Percentiles rank a stretch among this genome's conserved stretches.
phyloP scores from a whole-genome alignment of 2,113 vertebrate genomes.

The Gavia stellata region DNA sequence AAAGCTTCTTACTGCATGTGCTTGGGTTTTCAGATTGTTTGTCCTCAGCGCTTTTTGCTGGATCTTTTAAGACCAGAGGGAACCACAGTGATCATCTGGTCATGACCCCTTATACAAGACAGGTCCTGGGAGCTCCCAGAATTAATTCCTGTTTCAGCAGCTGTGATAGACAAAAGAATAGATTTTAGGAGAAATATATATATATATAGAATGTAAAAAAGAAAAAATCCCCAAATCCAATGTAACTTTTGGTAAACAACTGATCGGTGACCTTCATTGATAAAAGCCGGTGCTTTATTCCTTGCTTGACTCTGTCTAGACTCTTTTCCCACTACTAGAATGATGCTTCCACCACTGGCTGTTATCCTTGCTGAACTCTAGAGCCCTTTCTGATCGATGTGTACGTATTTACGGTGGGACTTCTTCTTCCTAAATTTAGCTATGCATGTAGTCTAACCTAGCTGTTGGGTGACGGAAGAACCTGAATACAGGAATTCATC shows the following conservation, averaged over 20 bases:
- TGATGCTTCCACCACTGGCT: background rate
- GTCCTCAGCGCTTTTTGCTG: background rate
- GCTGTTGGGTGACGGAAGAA: background rate
- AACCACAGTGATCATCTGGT: conserved; percentile 34
- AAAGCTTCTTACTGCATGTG: conserved; percentile 49
- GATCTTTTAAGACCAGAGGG: conserved; percentile 21
- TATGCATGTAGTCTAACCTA: background rate
- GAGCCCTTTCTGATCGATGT: background rate
- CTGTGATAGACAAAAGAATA: background rate
- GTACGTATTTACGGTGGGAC: background rate
- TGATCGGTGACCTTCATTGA: background rate
- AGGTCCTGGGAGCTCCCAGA: background rate
- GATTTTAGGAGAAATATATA: background rate
- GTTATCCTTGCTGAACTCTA: background rate
- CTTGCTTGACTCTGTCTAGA: background rate
- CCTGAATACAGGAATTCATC: background rate
- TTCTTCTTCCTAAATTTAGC: background rate
- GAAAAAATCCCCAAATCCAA: background rate
- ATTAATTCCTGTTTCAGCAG: background rate
- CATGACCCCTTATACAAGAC: background rate
- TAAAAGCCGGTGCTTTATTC: background rate
- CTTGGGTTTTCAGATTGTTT: conserved; percentile 37
- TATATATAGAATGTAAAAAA: background rate
- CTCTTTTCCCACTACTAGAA: background rate
- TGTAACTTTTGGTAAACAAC: background rate